Conservation (phyloP, 2,888 invertebrate genomes). For the Lepidocyrtoides sp. region DNA sequence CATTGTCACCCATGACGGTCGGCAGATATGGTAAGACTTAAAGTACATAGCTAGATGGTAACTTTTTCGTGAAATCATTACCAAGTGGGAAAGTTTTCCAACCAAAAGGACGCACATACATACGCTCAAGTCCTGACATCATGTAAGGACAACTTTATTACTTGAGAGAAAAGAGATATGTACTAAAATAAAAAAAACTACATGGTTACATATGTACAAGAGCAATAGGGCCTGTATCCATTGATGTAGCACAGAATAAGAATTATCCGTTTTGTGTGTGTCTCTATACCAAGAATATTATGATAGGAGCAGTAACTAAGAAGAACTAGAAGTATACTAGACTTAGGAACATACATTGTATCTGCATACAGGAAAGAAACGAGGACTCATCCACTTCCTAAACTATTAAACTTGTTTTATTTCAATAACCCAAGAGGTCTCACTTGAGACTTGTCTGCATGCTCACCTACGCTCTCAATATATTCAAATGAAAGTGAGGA, state of each 20-base stretch:
- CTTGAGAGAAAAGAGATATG: neutral
- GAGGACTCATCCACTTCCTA: conserved; percentile 24
- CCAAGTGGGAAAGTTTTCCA: conserved; percentile 33
- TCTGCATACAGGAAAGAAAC: neutral
- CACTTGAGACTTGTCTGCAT: conserved; percentile 26
- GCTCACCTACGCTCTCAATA: neutral
- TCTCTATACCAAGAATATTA: no score
- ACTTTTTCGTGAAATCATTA: conserved; percentile 20
- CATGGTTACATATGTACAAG: no score
- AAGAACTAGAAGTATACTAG: neutral
- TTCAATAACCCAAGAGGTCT: conserved; percentile 18
- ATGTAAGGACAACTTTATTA: neutral
- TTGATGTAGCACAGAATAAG: no score
- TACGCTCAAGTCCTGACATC: neutral
- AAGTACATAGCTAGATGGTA: neutral
- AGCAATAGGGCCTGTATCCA: no score
- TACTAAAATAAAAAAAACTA: neutral
- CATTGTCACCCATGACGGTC: neutral
- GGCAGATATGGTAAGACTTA: neutral
- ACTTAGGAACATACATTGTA: neutral
- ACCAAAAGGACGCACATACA: neutral
- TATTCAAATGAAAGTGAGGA: neutral
- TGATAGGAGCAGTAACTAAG: no score
- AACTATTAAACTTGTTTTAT: conserved; percentile 44
- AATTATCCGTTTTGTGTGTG: no score